phyloP scores from a whole-genome alignment of 2,888 invertebrate species.

The Nephrotoma appendiculata region DNA sequence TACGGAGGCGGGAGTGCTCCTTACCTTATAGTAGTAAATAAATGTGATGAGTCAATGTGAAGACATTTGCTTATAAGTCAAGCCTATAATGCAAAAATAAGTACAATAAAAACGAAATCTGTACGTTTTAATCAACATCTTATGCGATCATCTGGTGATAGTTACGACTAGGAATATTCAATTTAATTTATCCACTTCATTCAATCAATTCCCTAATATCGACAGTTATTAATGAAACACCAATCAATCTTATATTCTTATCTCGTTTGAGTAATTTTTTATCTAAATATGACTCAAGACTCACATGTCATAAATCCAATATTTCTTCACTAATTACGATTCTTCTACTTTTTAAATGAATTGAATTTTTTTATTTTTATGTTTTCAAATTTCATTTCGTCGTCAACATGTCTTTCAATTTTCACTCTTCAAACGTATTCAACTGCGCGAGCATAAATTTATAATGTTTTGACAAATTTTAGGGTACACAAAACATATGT shows the following conservation, averaged over 20 bases:
- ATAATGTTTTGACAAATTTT: constrained; percentile 4
- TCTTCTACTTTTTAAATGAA: neutral
- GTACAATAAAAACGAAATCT: too few relatives aligned
- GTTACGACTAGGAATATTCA: too few relatives aligned
- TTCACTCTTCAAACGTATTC: neutral
- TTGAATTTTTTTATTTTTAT: neutral
- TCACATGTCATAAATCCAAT: neutral
- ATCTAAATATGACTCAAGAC: neutral
- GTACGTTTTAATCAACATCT: too few relatives aligned
- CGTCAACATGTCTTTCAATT: neutral
- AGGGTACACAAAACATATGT: constrained; percentile 5
- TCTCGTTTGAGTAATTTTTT: neutral
- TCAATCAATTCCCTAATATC: neutral
- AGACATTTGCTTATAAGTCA: too few relatives aligned
- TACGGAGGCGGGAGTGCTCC: too few relatives aligned
- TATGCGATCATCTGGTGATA: too few relatives aligned
- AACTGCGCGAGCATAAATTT: neutral
- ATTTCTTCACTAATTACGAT: neutral
- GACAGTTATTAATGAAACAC: neutral
- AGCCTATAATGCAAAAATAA: too few relatives aligned
- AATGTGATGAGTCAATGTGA: too few relatives aligned
- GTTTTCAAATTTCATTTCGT: neutral
- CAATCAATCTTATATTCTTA: neutral
- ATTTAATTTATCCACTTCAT: neutral
- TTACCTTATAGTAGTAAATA: too few relatives aligned